phyloP scores from a whole-genome alignment of 2,797 vertebrate genomes.

The Alauda arvensis region DNA sequence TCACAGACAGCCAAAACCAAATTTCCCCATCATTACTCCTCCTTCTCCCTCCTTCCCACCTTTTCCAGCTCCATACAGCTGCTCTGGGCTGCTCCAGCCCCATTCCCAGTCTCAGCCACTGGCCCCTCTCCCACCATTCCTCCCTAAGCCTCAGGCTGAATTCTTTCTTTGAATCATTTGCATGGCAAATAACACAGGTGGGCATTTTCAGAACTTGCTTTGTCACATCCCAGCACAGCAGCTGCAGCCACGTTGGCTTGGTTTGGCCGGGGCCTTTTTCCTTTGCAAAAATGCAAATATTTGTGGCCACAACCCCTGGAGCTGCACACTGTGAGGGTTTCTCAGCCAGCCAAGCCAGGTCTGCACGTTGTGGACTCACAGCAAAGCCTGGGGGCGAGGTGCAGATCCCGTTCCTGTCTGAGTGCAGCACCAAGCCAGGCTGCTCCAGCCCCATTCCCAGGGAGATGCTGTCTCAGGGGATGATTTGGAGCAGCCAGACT shows the following conservation, averaged over 20 bases:
- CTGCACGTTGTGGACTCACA: accelerated
- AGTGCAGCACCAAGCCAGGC: neutral
- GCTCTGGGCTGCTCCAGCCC: neutral
- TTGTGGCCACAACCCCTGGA: neutral
- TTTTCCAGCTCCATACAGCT: neutral
- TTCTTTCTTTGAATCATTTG: neutral
- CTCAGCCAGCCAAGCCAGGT: accelerated
- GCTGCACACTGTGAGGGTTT: neutral
- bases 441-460: neutral
- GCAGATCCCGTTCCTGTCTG: neutral
- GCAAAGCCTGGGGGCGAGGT: neutral
- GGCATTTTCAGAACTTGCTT: neutral
- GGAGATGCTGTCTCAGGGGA: neutral
- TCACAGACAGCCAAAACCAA: neutral
- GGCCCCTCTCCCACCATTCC: neutral
- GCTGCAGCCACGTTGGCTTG: neutral
- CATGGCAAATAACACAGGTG: neutral
- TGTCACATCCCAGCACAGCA: neutral
- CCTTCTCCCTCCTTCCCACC: neutral
- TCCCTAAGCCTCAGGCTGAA: neutral
- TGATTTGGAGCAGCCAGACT: neutral
- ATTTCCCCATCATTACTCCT: neutral
- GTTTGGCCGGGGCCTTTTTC: neutral
- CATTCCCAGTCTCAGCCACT: neutral
- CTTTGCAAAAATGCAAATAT: neutral